Conservation (phyloP, 2,797 vertebrate genomes). For the Cossypha heuglini region DNA sequence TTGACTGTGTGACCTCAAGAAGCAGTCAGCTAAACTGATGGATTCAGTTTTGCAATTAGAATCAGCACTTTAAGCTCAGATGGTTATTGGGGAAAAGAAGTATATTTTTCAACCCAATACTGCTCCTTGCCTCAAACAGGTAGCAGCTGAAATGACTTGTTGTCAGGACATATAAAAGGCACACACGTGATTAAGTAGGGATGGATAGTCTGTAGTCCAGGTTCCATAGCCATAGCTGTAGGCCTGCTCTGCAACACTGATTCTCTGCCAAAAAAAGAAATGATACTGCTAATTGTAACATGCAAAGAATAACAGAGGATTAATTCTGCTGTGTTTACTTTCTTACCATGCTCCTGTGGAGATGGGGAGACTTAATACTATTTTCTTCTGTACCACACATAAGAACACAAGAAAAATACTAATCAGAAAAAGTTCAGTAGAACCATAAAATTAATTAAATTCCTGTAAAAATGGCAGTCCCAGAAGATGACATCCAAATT, state of each 20-base stretch:
- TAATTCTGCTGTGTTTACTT: not conserved
- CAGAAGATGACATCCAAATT: not conserved
- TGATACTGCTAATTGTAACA: accelerated
- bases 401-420: not conserved
- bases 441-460: not conserved
- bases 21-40: not conserved
- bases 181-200: accelerated
- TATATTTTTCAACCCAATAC: not conserved
- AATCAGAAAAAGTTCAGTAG: not conserved
- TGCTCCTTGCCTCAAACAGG: not conserved
- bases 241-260: not conserved
- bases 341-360: not conserved
- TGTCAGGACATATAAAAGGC: not conserved
- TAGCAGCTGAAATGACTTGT: not conserved
- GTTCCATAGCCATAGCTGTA: not conserved
- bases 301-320: not conserved
- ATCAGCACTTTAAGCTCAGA: not conserved
- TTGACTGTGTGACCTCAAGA: not conserved
- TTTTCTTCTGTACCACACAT: not conserved
- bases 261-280: accelerated
- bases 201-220: not conserved
- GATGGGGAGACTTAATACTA: not conserved
- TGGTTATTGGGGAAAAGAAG: not conserved
- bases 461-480: not conserved
- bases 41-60: not conserved